Percentiles rank a stretch among this genome's conserved stretches.
Evolutionary conservation across 1,140 invertebrate genomes (phyloP).

Genomic region (Lepidurus arcticus): DNA sequence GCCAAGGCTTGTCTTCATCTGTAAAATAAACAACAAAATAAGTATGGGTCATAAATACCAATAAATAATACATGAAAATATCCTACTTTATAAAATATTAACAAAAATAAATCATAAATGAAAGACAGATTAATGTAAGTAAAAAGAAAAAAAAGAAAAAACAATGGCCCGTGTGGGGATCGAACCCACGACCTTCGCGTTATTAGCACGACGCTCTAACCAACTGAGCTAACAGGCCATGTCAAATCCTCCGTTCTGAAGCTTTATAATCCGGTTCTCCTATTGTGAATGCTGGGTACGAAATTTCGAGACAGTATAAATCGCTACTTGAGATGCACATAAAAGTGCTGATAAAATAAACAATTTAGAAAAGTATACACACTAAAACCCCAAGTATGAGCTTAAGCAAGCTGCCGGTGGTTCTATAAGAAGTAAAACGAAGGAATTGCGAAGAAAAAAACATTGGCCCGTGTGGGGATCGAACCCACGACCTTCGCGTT

Average conservation of each 20-base stretch:
- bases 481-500: conserved; percentile 16
- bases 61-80: conserved; percentile 24
- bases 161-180: neutral
- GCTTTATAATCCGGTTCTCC: neutral
- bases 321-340: too few species aligned
- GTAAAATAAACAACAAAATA: conserved; percentile 34
- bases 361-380: too few species aligned
- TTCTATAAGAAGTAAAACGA: too few species aligned
- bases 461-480: neutral
- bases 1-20: conserved; percentile 53
- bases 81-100: neutral
- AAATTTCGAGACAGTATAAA: too few species aligned
- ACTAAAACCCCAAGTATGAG: too few species aligned
- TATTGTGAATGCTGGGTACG: too few species aligned
- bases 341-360: too few species aligned
- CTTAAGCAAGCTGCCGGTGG: too few species aligned
- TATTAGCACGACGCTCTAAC: conserved; percentile 21
- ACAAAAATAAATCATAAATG: neutral
- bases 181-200: conserved; percentile 16
- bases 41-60: neutral
- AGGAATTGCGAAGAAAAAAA: neutral
- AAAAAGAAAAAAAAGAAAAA: neutral
- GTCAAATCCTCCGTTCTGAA: neutral
- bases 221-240: conserved; percentile 24
- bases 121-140: neutral